Base-by-base conservation (phyloP, 2,888 invertebrate genomes). In the Busseola fusca region DNA sequence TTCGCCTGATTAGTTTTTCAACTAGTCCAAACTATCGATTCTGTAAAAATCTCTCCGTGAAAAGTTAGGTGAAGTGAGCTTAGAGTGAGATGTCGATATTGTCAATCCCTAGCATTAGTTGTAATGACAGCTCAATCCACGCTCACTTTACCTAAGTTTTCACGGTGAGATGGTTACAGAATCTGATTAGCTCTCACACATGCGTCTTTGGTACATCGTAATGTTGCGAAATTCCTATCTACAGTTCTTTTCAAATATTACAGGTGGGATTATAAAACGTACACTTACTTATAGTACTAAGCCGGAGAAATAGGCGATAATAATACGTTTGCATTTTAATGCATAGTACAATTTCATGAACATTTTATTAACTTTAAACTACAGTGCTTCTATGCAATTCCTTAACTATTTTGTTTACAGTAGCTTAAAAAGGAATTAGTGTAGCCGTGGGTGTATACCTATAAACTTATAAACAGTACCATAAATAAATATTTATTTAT, bases 281-380 rank as follows among this genome's bases (percentile, higher is more conserved):
- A 30, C 7, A 40, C 30, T 71, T 48, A 56, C 10, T 58, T 65
- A 58, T 34, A 14, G 30, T n/a, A 30, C 40, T 42, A 58, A 34
- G 12, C 14, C 52, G 34, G 25, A 58, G n/a, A 34, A 58, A 9
- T 34, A 34, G n/a, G 34, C 16, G 2, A 58, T 65, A 45, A 66
- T 40, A 14, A 59, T 21, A 37, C 21, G 59, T 59, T 72, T 65
- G 12, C 37, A 9, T 40, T 16, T 54, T 25, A 73, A 18, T 52
- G 73, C 34, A 72, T 52, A 73, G 66, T 72, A 27, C 52, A 59
- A 37, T 73, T 73, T 73, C 59, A 73, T 73, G 45, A 25, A 45
- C 45, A 37, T 73, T 73, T 73, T 67, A 73, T 73, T 52, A 30
- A 54, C 52, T 18, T n/a, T 18, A 30, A 34, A 18, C 25, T 40